These are phyloP conservation scores for Perodicticus potto DNA, from an alignment of 2,797 vertebrate genomes.

Conservation along the genomic window DNA sequence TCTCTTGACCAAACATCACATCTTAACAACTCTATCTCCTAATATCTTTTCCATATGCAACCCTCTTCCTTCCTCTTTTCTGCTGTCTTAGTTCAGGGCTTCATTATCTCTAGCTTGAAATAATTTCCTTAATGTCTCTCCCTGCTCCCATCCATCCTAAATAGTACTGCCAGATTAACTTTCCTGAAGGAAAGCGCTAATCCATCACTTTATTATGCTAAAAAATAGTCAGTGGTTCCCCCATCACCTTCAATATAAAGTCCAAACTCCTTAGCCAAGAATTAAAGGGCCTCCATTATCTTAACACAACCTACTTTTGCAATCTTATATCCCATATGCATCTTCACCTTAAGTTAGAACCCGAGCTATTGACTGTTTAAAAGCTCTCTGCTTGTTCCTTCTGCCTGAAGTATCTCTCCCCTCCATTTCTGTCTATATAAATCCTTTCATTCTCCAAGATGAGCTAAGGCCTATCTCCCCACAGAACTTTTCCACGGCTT, in stretches of 20 bases:
- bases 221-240: conserved; percentile 23
- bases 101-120: conserved; percentile 64
- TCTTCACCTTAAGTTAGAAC: conserved; percentile 44
- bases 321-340: conserved; percentile 1
- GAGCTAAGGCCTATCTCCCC: neutral
- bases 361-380: neutral
- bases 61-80: conserved; percentile 41
- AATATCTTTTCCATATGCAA: conserved; percentile 47
- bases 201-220: neutral
- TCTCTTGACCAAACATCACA: conserved; percentile 31
- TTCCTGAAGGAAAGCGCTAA: conserved; percentile 40
- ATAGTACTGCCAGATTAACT: conserved; percentile 25
- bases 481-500: neutral
- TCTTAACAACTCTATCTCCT: conserved; percentile 32
- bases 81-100: conserved; percentile 11
- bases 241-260: neutral
- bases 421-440: conserved; percentile 38
- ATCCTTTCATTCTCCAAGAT: conserved; percentile 2
- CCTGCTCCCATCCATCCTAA: conserved; percentile 23
- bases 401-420: neutral
- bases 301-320: conserved; percentile 24
- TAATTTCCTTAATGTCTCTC: conserved; percentile 60
- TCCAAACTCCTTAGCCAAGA: conserved; percentile 40
- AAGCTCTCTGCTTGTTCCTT: neutral
- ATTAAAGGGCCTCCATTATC: conserved; percentile 21